A percentile compares a stretch with the other conserved stretches of the same genome.
These are phyloP conservation scores for Clanis bilineata DNA, from an alignment of 2,888 invertebrate species.

Conservation along the genomic window DNA sequence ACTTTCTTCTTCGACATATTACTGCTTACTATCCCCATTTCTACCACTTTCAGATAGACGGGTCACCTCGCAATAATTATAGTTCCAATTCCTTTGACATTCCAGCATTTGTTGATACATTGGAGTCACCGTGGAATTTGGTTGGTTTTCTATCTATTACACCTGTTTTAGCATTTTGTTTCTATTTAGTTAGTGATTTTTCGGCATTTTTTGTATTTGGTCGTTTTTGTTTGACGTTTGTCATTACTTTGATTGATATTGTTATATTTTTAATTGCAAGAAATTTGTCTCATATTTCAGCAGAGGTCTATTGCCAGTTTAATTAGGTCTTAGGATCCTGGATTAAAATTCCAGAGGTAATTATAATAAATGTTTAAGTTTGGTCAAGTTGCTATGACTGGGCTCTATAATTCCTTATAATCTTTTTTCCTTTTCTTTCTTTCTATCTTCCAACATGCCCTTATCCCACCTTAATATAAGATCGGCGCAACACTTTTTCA, in stretches of 20 bases:
- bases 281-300: background rate
- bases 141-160: background rate
- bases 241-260: background rate
- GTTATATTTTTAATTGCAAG: background rate
- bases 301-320: no score
- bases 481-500: no score
- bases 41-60: slow-evolving; percentile 14
- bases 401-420: no score
- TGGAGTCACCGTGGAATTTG: background rate
- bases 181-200: background rate
- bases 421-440: no score
- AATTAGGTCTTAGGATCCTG: no score
- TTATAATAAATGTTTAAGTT: no score
- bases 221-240: background rate
- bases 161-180: background rate
- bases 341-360: no score
- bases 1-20: slow-evolving; percentile 43
- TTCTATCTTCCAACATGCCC: no score
- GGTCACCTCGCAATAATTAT: background rate
- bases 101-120: slow-evolving; percentile 1
- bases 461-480: no score
- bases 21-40: slow-evolving; percentile 50
- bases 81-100: background rate
- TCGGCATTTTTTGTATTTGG: background rate
- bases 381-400: no score